Conservation (phyloP, 2,797 vertebrate genomes). For the Rousettus madagascariensis region DNA sequence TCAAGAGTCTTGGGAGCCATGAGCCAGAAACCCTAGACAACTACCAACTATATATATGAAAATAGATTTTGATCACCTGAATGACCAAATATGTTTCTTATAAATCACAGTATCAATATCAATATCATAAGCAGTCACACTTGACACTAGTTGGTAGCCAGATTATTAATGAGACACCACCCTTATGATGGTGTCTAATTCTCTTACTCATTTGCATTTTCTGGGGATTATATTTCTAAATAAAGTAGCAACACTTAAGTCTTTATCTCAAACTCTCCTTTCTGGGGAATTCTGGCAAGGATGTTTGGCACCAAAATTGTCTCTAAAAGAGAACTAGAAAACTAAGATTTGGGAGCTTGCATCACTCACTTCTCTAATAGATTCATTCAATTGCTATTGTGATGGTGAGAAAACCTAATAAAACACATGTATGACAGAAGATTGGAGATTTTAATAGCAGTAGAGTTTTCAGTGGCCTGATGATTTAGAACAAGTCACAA, state of each 20-base stretch:
- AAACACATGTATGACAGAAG: not conserved
- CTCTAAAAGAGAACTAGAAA: not conserved
- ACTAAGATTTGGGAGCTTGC: not conserved
- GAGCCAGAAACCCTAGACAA: not conserved
- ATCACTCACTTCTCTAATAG: not conserved
- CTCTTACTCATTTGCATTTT: not conserved
- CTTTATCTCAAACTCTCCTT: not conserved
- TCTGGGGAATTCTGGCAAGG: not conserved
- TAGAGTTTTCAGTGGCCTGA: not conserved
- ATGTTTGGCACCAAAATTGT: not conserved
- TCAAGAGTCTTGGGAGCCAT: not conserved
- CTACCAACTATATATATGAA: not conserved
- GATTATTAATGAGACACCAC: not conserved
- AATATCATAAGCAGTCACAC: not conserved
- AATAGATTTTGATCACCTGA: not conserved
- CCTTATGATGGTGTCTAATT: not conserved
- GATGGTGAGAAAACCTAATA: not conserved
- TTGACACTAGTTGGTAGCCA: not conserved
- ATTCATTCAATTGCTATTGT: not conserved
- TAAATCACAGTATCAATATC: not conserved
- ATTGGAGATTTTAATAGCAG: not conserved
- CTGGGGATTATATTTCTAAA: not conserved
- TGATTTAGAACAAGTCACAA: rapidly evolving
- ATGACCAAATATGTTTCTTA: not conserved
- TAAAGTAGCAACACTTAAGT: not conserved